Percentiles rank a stretch among this genome's conserved stretches.
These are phyloP conservation scores for Augochlora pura DNA, from an alignment of 1,140 invertebrate species.

Conservation along the genomic window DNA sequence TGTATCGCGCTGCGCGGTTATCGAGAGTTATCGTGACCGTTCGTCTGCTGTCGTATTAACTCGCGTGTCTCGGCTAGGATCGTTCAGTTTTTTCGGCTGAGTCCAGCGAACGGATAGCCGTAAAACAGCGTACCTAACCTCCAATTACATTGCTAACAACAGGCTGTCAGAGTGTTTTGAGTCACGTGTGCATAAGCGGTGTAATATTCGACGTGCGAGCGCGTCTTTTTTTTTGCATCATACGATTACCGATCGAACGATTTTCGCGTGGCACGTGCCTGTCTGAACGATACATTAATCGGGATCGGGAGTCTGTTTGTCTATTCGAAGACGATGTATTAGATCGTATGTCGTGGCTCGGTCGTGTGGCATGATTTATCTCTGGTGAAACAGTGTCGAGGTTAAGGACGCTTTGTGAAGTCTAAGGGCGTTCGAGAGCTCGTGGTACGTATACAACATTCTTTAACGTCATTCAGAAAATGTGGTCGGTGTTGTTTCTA, in stretches of 20 bases:
- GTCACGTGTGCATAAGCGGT: background rate
- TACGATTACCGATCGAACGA: background rate
- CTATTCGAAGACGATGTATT: conserved; percentile 3
- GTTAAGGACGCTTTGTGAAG: conserved; percentile 49
- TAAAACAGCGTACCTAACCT: conserved; percentile 7
- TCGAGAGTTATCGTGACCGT: background rate
- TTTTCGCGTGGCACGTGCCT: background rate
- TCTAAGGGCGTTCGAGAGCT: conserved; percentile 27
- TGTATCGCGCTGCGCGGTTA: background rate
- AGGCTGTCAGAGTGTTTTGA: background rate
- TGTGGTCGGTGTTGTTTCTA: background rate
- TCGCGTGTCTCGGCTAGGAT: too few species aligned
- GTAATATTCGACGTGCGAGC: background rate
- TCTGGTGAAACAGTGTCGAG: conserved; percentile 37
- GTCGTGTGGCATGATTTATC: background rate
- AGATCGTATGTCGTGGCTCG: background rate
- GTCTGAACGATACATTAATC: background rate
- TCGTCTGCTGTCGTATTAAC: background rate
- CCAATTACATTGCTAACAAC: conserved; percentile 28
- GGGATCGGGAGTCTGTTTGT: background rate
- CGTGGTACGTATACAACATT: conserved; percentile 45
- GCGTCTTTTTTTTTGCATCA: background rate
- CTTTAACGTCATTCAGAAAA: conserved; percentile 6
- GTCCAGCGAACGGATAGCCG: background rate
- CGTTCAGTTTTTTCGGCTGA: too few species aligned